These are phyloP conservation scores for Eonycteris spelaea DNA, from an alignment of 2,113 vertebrate species.

Conservation along the genomic window DNA sequence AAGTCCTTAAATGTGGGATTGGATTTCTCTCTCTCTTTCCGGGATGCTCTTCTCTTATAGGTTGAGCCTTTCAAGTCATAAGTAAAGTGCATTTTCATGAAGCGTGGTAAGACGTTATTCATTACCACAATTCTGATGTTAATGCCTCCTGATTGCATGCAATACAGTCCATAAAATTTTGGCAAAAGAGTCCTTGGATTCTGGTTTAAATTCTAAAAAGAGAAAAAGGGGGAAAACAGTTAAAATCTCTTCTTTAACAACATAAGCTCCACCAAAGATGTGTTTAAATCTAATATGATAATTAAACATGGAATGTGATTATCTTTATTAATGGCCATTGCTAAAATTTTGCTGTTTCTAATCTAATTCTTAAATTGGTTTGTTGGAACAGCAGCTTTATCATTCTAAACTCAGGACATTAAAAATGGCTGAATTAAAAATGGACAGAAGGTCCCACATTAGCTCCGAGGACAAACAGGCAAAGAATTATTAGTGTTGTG, in stretches of 20 bases:
- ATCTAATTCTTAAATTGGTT: neutral
- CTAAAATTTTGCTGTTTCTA: neutral
- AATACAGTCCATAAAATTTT: slow-evolving; percentile 98
- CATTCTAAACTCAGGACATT: neutral
- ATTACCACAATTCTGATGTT: slow-evolving; percentile 95
- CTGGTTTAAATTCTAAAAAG: slow-evolving; percentile 94
- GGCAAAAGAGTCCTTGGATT: slow-evolving; percentile 95
- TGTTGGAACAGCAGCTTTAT: neutral
- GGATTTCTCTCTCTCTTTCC: slow-evolving; percentile 90
- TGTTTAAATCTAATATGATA: neutral
- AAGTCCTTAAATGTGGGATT: slow-evolving; percentile 95
- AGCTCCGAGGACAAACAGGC: neutral
- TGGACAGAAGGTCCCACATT: neutral
- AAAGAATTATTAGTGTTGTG: neutral
- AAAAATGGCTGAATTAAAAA: neutral
- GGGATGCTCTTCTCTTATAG: slow-evolving; percentile 92
- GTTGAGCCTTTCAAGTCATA: slow-evolving; percentile 98
- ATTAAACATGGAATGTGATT: neutral
- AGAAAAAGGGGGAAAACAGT: neutral
- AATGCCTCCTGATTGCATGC: slow-evolving; percentile 91
- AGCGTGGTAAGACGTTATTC: slow-evolving; percentile 95
- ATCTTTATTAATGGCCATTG: neutral
- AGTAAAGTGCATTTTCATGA: slow-evolving; percentile 93
- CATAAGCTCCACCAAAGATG: neutral
- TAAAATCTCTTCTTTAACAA: neutral